phyloP scores from a whole-genome alignment of 2,888 invertebrate genomes.

The Polylopha cassiicola region DNA sequence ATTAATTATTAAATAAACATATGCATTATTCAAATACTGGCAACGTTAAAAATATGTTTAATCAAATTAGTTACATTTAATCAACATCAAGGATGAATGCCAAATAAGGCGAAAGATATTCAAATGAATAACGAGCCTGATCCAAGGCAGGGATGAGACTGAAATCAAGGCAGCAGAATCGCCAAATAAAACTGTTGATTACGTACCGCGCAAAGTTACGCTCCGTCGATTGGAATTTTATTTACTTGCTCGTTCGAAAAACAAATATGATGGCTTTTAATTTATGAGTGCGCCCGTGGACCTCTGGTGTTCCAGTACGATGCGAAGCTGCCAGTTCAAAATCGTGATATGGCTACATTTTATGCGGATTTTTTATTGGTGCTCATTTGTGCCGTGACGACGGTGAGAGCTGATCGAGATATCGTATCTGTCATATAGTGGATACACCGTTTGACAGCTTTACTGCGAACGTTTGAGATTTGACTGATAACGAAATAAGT shows the following conservation, averaged over 20 bases:
- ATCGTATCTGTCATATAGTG: constrained; percentile 66
- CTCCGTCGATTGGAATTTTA: constrained; percentile 67
- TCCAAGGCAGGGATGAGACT: constrained; percentile 45
- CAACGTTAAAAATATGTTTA: constrained; percentile 32
- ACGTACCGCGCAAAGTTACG: constrained; percentile 62
- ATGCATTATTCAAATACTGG: too few species aligned
- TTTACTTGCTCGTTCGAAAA: constrained; percentile 65
- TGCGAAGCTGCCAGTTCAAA: constrained; percentile 43
- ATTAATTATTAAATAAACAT: too few species aligned
- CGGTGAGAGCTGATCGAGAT: constrained; percentile 65
- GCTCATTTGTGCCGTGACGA: constrained; percentile 53
- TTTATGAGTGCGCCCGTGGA: constrained; percentile 59
- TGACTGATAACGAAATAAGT: constrained; percentile 3
- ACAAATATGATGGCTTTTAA: constrained; percentile 73
- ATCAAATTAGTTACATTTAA: constrained; percentile 49
- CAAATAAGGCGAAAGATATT: constrained; percentile 54
- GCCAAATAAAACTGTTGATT: constrained; percentile 71
- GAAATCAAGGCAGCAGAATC: constrained; percentile 64
- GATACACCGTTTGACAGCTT: constrained; percentile 66
- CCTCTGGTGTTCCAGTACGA: constrained; percentile 41
- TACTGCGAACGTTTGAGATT: constrained; percentile 61
- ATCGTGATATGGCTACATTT: constrained; percentile 47
- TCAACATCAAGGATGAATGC: constrained; percentile 50
- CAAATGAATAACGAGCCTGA: constrained; percentile 52
- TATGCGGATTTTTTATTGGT: constrained; percentile 49